Base-by-base conservation (phyloP, 2,888 invertebrate species). In the Dasypogon diadema region DNA sequence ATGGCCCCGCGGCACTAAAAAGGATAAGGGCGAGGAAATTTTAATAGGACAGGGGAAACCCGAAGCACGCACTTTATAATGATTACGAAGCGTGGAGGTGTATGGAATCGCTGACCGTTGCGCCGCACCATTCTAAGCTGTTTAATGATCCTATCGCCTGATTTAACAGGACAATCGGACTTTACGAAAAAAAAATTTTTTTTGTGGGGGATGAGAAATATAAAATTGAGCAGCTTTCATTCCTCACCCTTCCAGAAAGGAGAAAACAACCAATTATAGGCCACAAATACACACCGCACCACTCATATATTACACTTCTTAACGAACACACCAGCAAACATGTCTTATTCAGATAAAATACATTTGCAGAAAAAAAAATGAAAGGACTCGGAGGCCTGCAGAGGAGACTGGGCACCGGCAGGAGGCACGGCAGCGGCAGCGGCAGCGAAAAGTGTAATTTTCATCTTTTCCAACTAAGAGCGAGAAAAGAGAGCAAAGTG, bases 381-480 rank as follows among this genome's bases (percentile, higher is more conserved):
- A 68, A 70, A 34, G 70, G 51, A 70, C 70, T 70, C 24, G 24
- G 24, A 42, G 46, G 63, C 51, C 51, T 16, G 12, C 18, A 12
- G 18, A 16, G 16, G 5, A 51, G 51, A 21, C n/a, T 51, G 51
- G 46, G 46, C 46, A 42, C 42, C 37, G 46, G 65, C 37, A 56
- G 68, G 46, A 70, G 72, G 63, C 42, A 68, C 51, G 60, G 24
- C 56, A 46, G 34, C n/a, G 22, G 63, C 34, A 16, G 55, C 56
- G 30, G 48, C 37, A 63, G 65, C 73, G 73, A 73, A 75, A 75
- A 77, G 24, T 72, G 65, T 77, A 77, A 76, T 76, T 77, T 77
- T 77, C 77, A 75, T 76, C 75, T 72, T 76, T 76, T 51, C 74
- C 12, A 54, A 22, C 70, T 24, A 54, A 65, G 51, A 54, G 70